A percentile compares a stretch with the other conserved stretches of the same genome.
Conservation (phyloP, 2,888 invertebrate genomes). For the Macaria notata region DNA sequence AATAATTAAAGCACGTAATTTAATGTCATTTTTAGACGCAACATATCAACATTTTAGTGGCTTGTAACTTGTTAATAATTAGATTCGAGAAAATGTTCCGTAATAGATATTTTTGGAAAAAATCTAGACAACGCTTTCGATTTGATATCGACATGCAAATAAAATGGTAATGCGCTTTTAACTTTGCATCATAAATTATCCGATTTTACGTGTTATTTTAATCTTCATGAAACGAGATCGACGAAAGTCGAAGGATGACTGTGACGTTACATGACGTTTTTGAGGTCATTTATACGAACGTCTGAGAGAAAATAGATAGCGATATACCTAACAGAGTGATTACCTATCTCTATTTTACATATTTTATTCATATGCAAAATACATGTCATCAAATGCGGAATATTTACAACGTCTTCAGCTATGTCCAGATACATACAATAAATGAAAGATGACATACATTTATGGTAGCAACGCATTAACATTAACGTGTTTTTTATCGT, state of each 20-base stretch:
- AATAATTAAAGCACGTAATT: too few species aligned
- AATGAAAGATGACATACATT: constrained; percentile 2
- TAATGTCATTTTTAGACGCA: too few species aligned
- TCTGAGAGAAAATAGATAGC: constrained; percentile 14
- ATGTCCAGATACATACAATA: background rate
- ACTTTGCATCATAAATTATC: constrained; percentile 7
- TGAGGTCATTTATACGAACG: constrained; percentile 24
- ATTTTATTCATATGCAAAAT: too few species aligned
- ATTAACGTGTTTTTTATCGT: constrained; percentile 1
- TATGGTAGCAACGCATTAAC: constrained; percentile 3
- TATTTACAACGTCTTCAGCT: constrained; percentile 6
- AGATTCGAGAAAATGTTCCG: too few species aligned
- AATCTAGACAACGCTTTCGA: background rate
- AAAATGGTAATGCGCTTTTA: background rate
- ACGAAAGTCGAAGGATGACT: constrained; percentile 25
- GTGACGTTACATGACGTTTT: constrained; percentile 26
- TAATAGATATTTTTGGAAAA: background rate
- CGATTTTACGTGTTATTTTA: constrained; percentile 17
- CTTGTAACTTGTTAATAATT: too few species aligned
- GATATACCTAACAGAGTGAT: background rate
- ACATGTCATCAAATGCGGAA: background rate
- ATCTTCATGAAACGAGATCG: constrained; percentile 20
- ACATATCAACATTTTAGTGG: too few species aligned
- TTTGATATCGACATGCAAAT: background rate
- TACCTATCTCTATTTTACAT: background rate